These are phyloP conservation scores for Leptodirus hochenwartii DNA, from an alignment of 2,888 invertebrate genomes.

Conservation along the genomic window DNA sequence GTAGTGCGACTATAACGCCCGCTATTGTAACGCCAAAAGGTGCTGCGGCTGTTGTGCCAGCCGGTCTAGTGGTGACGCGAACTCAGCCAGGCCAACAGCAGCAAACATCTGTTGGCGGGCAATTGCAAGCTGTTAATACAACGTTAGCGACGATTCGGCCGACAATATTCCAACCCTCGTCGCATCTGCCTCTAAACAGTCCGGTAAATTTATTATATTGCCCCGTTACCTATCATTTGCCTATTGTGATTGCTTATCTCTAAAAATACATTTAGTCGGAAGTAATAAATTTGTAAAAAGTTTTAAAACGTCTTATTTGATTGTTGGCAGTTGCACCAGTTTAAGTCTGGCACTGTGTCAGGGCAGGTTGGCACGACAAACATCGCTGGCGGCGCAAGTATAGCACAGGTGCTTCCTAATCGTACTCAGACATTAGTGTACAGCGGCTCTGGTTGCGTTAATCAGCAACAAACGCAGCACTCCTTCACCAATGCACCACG, in stretches of 20 bases:
- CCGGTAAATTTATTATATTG: slow-evolving; percentile 16
- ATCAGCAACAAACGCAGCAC: too few relatives aligned
- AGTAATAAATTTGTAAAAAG: too few relatives aligned
- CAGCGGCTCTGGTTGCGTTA: slow-evolving; percentile 19
- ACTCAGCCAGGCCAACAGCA: slow-evolving; percentile 17
- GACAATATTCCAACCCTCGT: slow-evolving; percentile 24
- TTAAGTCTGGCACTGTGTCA: slow-evolving; percentile 23
- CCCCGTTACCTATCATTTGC: background rate
- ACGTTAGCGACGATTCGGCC: slow-evolving; percentile 22
- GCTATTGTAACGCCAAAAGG: too few relatives aligned
- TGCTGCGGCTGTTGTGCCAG: too few relatives aligned
- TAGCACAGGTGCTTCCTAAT: slow-evolving; percentile 25
- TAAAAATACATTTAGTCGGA: too few relatives aligned
- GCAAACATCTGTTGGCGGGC: slow-evolving; percentile 21
- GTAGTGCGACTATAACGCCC: too few relatives aligned
- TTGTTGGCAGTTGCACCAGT: slow-evolving; percentile 21
- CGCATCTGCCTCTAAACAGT: slow-evolving; percentile 25
- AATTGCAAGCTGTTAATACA: slow-evolving; percentile 20
- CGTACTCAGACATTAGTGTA: slow-evolving; percentile 27
- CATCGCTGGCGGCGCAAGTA: slow-evolving; percentile 21
- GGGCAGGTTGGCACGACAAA: slow-evolving; percentile 20
- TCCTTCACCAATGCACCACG: slow-evolving; percentile 21
- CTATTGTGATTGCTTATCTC: background rate
- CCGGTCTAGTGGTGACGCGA: too few relatives aligned
- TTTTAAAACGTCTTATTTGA: too few relatives aligned